Conservation (phyloP, 2,888 invertebrate genomes). For the Lapara coniferarum region DNA sequence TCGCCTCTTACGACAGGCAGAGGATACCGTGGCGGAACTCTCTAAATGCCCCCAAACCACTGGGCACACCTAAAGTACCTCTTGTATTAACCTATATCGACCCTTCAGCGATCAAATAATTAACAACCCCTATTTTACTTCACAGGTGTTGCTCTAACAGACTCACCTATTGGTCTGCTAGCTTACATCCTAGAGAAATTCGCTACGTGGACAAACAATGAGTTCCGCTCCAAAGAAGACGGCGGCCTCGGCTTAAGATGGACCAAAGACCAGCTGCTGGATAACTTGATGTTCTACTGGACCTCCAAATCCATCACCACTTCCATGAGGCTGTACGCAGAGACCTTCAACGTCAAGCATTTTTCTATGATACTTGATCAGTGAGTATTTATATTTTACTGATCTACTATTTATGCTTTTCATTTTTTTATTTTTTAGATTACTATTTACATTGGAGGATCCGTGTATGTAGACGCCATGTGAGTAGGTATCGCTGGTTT, state of each 20-base stretch:
- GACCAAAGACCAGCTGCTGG: constrained; percentile 88
- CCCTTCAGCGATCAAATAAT: too few relatives aligned
- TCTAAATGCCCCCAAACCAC: too few relatives aligned
- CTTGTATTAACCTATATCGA: too few relatives aligned
- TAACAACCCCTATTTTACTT: neutral
- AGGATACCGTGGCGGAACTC: too few relatives aligned
- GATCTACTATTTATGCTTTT: neutral
- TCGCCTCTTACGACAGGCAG: too few relatives aligned
- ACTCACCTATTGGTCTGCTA: constrained; percentile 91
- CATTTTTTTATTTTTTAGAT: too few relatives aligned
- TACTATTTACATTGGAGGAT: too few relatives aligned
- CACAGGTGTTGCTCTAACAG: constrained; percentile 86
- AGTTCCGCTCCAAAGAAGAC: constrained; percentile 75
- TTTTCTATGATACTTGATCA: constrained; percentile 58
- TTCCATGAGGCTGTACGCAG: constrained; percentile 89
- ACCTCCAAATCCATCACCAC: constrained; percentile 88
- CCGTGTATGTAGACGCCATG: too few relatives aligned
- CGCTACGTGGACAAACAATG: constrained; percentile 87
- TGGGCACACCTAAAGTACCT: too few relatives aligned
- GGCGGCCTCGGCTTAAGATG: constrained; percentile 87
- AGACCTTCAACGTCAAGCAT: constrained; percentile 71
- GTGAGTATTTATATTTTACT: constrained; percentile 59
- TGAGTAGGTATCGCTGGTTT: too few relatives aligned
- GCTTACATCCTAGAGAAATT: constrained; percentile 94
- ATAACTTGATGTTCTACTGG: constrained; percentile 94